A percentile compares a stretch with the other conserved stretches of the same genome.
Conservation (phyloP, 2,113 vertebrate genomes). For the Pagrus major region DNA sequence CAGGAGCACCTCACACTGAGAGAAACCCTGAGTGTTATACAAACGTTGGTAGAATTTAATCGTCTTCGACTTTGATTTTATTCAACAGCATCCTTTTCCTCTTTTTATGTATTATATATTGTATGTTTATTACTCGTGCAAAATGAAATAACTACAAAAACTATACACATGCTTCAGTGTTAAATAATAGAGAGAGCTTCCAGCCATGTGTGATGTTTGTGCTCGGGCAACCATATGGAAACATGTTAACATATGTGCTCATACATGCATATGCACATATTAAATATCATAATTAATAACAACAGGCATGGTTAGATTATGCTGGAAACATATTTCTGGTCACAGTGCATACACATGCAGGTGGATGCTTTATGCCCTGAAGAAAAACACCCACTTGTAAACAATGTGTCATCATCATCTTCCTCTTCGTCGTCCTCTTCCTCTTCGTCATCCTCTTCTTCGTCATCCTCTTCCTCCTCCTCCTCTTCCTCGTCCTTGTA, state of each 20-base stretch:
- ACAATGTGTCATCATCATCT: constrained; percentile 87
- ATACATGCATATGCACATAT: neutral
- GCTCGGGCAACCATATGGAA: constrained; percentile 1
- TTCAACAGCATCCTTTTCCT: neutral
- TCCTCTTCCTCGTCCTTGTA: constrained; percentile 91
- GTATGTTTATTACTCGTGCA: neutral
- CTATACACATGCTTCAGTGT: neutral
- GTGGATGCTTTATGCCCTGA: neutral
- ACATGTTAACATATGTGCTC: neutral
- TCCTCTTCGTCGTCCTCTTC: constrained; percentile 88
- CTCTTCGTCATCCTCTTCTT: constrained; percentile 83
- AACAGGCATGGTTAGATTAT: neutral
- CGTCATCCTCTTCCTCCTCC: constrained; percentile 88
- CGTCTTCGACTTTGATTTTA: neutral
- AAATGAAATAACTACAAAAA: neutral
- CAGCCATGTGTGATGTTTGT: neutral
- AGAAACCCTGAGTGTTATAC: too few relatives aligned
- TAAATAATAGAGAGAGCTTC: constrained; percentile 35
- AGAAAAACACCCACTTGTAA: constrained; percentile 87
- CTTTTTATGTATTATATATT: neutral
- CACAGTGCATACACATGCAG: neutral
- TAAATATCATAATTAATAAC: neutral
- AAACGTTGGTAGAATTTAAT: too few relatives aligned
- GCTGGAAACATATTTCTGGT: neutral
- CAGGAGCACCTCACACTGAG: too few relatives aligned